Evolutionary conservation across 2,888 invertebrate genomes (phyloP), one percentile per base, ranked within the genome.

Genomic region (Polydrusus pterygomalis): DNA sequence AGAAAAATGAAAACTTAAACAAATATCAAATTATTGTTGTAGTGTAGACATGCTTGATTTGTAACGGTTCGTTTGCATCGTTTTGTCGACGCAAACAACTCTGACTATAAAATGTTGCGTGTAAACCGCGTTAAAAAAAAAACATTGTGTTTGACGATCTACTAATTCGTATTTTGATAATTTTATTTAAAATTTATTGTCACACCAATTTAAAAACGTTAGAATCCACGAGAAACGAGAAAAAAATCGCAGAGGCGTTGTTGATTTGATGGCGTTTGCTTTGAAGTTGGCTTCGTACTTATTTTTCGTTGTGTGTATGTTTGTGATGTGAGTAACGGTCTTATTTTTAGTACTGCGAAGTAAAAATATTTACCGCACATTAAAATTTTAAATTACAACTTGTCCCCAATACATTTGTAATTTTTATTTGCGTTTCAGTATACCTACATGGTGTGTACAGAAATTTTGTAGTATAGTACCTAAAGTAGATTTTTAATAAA

Each of bases 281-380:
- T 73, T 73, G 67, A 73, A 64, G 72, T 65, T 25, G 7, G 45
- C 64, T 67, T 67, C 45, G 58, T 60, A 38, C 43, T 47, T 58
- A 67, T 65, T 65, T 73, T 58, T 17, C 11, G 13, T 20, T 30
- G 67, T 56, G 30, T 40, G 40, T 58, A 30, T 40, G 47, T 60
- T 60, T 38, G 10, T 47, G 38, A 58, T 56, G 47, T 73, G 73
- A 73, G 20, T 73, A 73, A 73, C 73, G 65, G 58, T 67, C 60
- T 58, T 73, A 73, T 73, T 73, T 73, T 73, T 60, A 67, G 72
- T 72, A 60, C 47, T 58, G 60, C 73, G 67, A 73, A 56, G 49
- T 60, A 63, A 56, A 73, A 73, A 73, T 60, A 67, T 67, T 73
- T 73, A 54, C 40, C 30, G 49, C 56, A 60, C 34, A 73, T 73